Evolutionary conservation across 1,140 invertebrate species (phyloP).

Genomic region (Anoplophora glabripennis): DNA sequence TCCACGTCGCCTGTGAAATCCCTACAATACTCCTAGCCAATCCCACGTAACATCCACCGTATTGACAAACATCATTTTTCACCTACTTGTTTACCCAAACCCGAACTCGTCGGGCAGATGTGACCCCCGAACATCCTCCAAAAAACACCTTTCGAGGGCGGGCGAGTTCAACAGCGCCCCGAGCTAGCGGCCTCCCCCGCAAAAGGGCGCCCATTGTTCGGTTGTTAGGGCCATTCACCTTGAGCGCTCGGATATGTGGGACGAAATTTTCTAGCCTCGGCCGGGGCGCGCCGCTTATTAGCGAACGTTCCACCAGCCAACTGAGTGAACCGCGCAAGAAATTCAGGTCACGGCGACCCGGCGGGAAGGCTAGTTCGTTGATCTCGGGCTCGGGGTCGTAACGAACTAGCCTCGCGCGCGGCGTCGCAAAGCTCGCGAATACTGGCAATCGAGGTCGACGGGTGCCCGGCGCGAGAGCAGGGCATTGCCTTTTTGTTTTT

Average conservation of each 20-base stretch:
- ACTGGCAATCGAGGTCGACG: conserved; percentile 41
- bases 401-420: conserved; percentile 21
- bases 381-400: conserved; percentile 14
- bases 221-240: conserved; percentile 39
- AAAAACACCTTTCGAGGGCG: too few relatives aligned
- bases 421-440: conserved; percentile 13
- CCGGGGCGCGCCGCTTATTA: conserved; percentile 1
- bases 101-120: too few relatives aligned
- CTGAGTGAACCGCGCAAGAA: conserved; percentile 19
- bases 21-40: too few relatives aligned
- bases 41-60: too few relatives aligned
- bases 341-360: conserved; percentile 41
- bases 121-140: too few relatives aligned
- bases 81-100: too few relatives aligned
- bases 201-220: conserved; percentile 13
- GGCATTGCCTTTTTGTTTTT: conserved; percentile 45
- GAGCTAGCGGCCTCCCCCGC: neutral
- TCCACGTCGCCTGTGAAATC: too few relatives aligned
- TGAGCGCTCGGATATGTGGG: conserved; percentile 33
- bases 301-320: neutral
- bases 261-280: conserved; percentile 34
- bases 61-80: too few relatives aligned
- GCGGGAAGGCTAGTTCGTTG: conserved; percentile 43
- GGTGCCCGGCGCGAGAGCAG: conserved; percentile 36
- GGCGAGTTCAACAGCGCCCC: neutral